Base-by-base conservation (phyloP, 2,113 vertebrate genomes). In the Miniopterus natalensis region DNA sequence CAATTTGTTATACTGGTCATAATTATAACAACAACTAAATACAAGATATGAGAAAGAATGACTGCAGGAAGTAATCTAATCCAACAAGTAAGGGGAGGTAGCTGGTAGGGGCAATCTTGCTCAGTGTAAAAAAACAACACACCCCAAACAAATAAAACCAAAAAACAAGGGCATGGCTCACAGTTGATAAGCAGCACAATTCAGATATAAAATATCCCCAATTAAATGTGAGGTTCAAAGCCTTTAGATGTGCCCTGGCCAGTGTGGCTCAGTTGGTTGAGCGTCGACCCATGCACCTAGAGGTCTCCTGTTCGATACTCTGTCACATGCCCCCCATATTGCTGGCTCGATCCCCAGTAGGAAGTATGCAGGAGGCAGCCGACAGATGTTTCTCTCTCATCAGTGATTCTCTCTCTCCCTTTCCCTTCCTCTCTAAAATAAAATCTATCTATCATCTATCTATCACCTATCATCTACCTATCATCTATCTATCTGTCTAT, bases 171-270 rank as follows among this genome's bases (percentile, higher is more conserved):
- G 2, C 11, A 51, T 20, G 25, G 2, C 31, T 85, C 4, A 2
- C 31, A 55, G 27, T 45, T 55, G 81, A 79, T 53, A 73, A 83
- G 47, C 21, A 31, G 17, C 13, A 80, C 45, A 88, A 53, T 65
- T 86, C 74, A 87, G 47, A 84, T 80, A 65, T 51, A 47, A 87
- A 74, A 75, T 83, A 75, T 61, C 68, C 40, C 21, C 40, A 88
- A 53, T 81, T 81, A 79, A 79, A 7, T 84, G 88, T 79, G 70
- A 92, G 18, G 8, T 14, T 42, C 63, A 42, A 53, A 59, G 36
- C 12, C 47, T 95, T 80, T 87, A 63, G 12, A 31, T 63, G 61
- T 63, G 27, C 61, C 61, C 61, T 31, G 61, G 61, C 61, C 61
- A 63, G 2, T 63, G 61, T 29, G 27, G 61, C 0, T 29, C 59